These are phyloP conservation scores for Dexiosoma caninum DNA, from an alignment of 2,888 invertebrate species.

Conservation along the genomic window DNA sequence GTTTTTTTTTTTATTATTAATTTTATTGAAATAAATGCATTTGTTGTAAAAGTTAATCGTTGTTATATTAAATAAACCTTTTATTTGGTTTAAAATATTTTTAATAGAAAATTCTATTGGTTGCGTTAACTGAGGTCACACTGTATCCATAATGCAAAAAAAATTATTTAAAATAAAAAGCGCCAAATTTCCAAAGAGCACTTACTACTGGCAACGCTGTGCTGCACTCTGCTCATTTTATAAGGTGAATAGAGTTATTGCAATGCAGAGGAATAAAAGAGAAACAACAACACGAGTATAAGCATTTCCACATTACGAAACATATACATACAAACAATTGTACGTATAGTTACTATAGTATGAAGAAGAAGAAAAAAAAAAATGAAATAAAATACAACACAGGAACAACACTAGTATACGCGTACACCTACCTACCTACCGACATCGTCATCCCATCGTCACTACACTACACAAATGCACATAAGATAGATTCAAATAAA, in stretches of 20 bases:
- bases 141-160: no score
- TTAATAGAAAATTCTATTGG: no score
- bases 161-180: no score
- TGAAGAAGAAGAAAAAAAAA: no score
- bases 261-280: conserved; percentile 20
- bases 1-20: no score
- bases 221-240: neutral
- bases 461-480: conserved; percentile 14
- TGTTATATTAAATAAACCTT: no score
- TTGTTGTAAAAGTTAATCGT: no score
- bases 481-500: conserved; percentile 24
- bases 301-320: conserved; percentile 34
- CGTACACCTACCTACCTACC: neutral
- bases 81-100: no score
- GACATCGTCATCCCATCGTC: conserved; percentile 12
- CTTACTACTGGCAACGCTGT: conserved; percentile 18
- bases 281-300: neutral
- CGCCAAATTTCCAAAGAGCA: no score
- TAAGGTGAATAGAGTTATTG: neutral
- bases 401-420: conserved; percentile 1
- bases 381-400: neutral
- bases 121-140: no score
- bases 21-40: no score
- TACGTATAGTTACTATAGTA: no score
- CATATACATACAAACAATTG: conserved; percentile 4